A percentile compares a stretch with the other conserved stretches of the same genome.
These are phyloP conservation scores for Cataglyphis hispanica DNA, from an alignment of 1,140 invertebrate species.

Conservation along the genomic window DNA sequence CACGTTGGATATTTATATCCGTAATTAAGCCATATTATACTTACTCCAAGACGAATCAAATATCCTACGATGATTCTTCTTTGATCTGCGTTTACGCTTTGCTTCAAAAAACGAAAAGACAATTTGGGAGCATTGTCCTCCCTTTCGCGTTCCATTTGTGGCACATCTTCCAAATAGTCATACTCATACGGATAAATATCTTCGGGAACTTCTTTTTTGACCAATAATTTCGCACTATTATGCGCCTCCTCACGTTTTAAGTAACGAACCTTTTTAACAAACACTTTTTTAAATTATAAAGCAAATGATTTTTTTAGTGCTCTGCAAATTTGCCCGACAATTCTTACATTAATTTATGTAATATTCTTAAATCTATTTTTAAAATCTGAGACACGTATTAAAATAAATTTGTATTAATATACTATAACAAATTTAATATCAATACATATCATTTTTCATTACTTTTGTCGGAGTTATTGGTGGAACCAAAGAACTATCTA, in stretches of 20 bases:
- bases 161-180: conserved; percentile 3
- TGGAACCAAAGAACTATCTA: background rate
- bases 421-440: background rate
- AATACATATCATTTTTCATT: background rate
- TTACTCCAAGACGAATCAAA: conserved; percentile 69
- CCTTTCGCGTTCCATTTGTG: conserved; percentile 14
- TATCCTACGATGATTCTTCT: conserved; percentile 72
- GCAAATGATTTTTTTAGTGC: background rate
- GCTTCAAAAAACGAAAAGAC: conserved; percentile 48
- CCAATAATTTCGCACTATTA: background rate
- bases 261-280: background rate
- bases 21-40: background rate
- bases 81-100: conserved; percentile 66
- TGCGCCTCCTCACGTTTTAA: background rate
- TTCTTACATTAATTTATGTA: no score
- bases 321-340: background rate
- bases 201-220: background rate
- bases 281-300: background rate
- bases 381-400: background rate
- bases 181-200: background rate
- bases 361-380: background rate
- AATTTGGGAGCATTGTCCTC: conserved; percentile 35
- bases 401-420: background rate
- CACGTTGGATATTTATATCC: background rate
- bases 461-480: background rate